Base-by-base conservation (phyloP, 2,888 invertebrate species). In the Chirona hameri region DNA sequence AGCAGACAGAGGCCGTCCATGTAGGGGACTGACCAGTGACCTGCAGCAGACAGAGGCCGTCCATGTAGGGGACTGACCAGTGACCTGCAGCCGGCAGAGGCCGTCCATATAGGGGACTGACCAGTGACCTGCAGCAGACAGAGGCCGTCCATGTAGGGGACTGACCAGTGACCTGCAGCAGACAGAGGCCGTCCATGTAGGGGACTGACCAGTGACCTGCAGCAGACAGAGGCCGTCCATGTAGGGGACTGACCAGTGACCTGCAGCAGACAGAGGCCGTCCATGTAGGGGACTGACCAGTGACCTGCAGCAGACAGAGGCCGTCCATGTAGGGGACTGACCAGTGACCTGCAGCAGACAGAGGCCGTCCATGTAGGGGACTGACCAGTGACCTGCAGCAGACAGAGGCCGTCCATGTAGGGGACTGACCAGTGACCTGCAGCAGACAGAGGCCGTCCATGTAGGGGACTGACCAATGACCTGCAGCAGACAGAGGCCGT, bases 281-380 rank as follows among this genome's bases (percentile, higher is more conserved):
- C n/a, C n/a, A n/a, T n/a, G n/a, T n/a, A n/a, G n/a, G n/a, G n/a
- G 24, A 83, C 85, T 84, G 86, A 91, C 92, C 96, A 55, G 91
- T 91, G 0, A 93, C 91, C 86, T 92, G 92, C 15, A 97, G 88
- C 60, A 96, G 92, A 27, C 95, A 92, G 0, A 96, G 87, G 0
- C 94, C 93, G 88, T 96, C 96, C 69, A 94, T 89, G 93, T 96
- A 94, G 0, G 96, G 96, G n/a, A n/a, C n/a, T n/a, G n/a, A 60
- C n/a, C n/a, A 7, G 60, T n/a, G n/a, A 60, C 60, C 60, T 5
- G 24, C 60, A n/a, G n/a, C n/a, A n/a, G n/a, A n/a, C n/a, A n/a
- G n/a, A n/a, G n/a, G n/a, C n/a, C n/a, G n/a, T n/a, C n/a, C n/a
- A n/a, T n/a, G n/a, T n/a, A n/a, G n/a, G n/a, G n/a, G 24, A 83